phyloP scores from a whole-genome alignment of 2,888 invertebrate species.

The Agonopterix arenella region DNA sequence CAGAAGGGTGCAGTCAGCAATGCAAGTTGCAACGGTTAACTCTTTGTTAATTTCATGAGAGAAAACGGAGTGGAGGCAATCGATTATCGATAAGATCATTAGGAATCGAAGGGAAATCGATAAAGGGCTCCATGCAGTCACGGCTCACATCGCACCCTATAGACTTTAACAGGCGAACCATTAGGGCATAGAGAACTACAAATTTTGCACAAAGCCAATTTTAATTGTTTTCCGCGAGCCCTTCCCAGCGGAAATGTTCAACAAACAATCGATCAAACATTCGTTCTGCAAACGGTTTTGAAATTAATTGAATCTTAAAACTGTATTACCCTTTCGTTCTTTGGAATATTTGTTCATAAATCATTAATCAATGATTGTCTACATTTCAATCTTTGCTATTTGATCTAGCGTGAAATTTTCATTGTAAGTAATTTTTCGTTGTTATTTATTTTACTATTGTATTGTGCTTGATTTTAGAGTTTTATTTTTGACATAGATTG shows the following conservation, averaged over 20 bases:
- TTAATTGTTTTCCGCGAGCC: constrained; percentile 59
- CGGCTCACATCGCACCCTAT: constrained; percentile 31
- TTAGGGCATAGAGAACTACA: constrained; percentile 35
- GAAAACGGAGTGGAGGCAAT: constrained; percentile 23
- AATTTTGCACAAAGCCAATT: constrained; percentile 50
- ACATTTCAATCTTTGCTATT: background rate
- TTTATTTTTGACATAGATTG: too few relatives aligned
- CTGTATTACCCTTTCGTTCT: constrained; percentile 28
- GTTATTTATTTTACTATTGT: too few relatives aligned
- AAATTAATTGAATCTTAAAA: constrained; percentile 23
- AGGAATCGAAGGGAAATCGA: constrained; percentile 48
- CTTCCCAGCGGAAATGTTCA: constrained; percentile 44
- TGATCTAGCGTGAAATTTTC: constrained; percentile 23
- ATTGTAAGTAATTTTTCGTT: background rate
- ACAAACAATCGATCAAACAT: constrained; percentile 60
- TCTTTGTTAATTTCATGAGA: constrained; percentile 39
- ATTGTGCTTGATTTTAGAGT: too few relatives aligned
- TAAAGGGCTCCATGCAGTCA: constrained; percentile 44
- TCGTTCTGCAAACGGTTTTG: constrained; percentile 48
- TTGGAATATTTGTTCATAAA: constrained; percentile 15
- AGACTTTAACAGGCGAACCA: constrained; percentile 24
- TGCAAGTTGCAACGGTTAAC: constrained; percentile 35
- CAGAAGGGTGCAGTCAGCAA: background rate
- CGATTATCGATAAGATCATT: constrained; percentile 60
- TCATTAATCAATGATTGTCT: constrained; percentile 38